Evolutionary conservation across 1,140 invertebrate species (phyloP).

Genomic region (Trachymyrmex septentrionalis): DNA sequence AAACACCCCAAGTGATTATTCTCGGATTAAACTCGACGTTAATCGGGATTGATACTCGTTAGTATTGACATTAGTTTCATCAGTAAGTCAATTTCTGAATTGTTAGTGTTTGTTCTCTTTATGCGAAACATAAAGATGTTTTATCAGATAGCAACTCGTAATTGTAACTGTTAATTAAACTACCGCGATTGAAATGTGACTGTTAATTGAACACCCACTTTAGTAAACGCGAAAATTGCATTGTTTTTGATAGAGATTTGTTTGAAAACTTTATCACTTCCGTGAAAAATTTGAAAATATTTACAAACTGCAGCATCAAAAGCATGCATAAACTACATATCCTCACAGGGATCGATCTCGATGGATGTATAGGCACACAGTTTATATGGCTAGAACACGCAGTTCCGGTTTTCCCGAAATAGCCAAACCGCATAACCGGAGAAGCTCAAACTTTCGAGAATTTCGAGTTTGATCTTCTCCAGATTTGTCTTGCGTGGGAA

Average conservation of each 20-base stretch:
- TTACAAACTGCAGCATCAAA: background rate
- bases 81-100: too few relatives aligned
- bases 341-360: background rate
- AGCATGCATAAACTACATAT: background rate
- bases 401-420: constrained; percentile 17
- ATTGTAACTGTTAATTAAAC: background rate
- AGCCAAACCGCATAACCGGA: constrained; percentile 18
- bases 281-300: background rate
- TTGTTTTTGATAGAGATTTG: background rate
- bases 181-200: too few relatives aligned
- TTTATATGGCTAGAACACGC: constrained; percentile 45
- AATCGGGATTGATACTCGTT: background rate
- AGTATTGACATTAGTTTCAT: background rate
- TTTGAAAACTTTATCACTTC: background rate
- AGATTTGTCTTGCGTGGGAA: background rate
- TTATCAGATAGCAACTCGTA: too few relatives aligned
- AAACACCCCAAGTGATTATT: too few relatives aligned
- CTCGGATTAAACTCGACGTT: background rate
- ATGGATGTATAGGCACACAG: background rate
- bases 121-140: too few relatives aligned
- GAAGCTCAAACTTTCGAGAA: background rate
- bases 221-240: background rate
- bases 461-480: constrained; percentile 14
- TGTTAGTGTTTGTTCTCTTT: too few relatives aligned
- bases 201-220: background rate